Evolutionary conservation across 2,888 invertebrate genomes (phyloP), one percentile per base, ranked within the genome.

Genomic region (Epinotia ramella): DNA sequence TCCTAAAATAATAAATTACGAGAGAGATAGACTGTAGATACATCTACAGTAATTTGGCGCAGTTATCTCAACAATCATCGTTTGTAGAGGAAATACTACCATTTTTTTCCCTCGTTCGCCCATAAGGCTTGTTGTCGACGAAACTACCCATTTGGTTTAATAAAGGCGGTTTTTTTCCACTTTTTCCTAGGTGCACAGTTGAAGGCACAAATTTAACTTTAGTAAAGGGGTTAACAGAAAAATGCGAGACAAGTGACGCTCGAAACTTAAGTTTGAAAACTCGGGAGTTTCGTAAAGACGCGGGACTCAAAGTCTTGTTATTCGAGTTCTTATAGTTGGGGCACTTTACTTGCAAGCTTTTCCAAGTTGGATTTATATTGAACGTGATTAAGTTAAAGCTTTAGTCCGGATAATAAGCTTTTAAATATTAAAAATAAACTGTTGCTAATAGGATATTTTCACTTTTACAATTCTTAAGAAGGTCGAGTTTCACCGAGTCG

Each of bases 151-250:
- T 59, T 24, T 59, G 5, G 24, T 24, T 28, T 13, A 13, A 28
- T 12, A 24, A 13, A 13, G 24, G 24, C 13, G 24, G 24, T 59
- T 24, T 59, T 59, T 33, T 59, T 33, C 9, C n/a, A n/a, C 62
- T 16, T 33, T 33, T 28, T 9, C 62, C 33, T n/a, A n/a, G 16
- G 20, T 33, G 40, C 40, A 24, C 62, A 33, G 28, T 56, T 28
- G 28, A 66, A 66, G 28, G 66, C 28, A 56, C 53, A 67, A 56
- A 67, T 67, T 67, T 56, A 67, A 56, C 44, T 63, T 40, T 20
- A 53, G 53, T 13, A 53, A 63, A 63, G 53, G 70, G 70, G 18
- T 63, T 70, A 53, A 63, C 70, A 63, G 62, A 71, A 71, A 63
- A 63, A 53, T 71, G 13, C 33, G 4, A 53, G 20, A 71, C 62